phyloP scores from a whole-genome alignment of 2,888 invertebrate genomes.

The Ptilodon capucinus region DNA sequence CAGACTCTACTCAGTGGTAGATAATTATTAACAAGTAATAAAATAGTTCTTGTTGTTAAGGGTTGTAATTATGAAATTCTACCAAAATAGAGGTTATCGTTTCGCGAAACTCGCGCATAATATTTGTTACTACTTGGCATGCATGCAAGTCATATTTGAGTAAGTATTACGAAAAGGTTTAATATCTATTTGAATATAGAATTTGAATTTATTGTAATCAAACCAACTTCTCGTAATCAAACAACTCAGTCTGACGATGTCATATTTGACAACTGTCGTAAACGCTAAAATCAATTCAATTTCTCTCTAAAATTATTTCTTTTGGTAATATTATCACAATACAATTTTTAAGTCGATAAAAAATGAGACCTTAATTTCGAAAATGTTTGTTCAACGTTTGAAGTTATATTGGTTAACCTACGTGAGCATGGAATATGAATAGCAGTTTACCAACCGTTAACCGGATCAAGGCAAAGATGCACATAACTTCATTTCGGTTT shows the following conservation, averaged over 20 bases:
- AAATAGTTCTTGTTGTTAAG: neutral
- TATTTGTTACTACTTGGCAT: neutral
- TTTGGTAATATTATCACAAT: too few relatives aligned
- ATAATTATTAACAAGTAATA: neutral
- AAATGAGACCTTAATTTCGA: neutral
- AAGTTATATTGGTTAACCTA: neutral
- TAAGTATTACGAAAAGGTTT: neutral
- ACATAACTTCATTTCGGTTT: conserved; percentile 33
- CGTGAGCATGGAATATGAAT: neutral
- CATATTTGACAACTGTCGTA: too few relatives aligned
- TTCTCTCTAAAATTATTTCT: too few relatives aligned
- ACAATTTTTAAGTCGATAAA: too few relatives aligned
- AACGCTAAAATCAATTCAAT: too few relatives aligned
- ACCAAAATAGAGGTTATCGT: neutral
- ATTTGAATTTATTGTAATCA: too few relatives aligned
- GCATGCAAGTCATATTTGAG: neutral
- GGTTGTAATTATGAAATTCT: neutral
- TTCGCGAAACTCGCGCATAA: neutral
- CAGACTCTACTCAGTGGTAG: too few relatives aligned
- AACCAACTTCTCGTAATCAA: too few relatives aligned
- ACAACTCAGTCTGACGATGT: too few relatives aligned
- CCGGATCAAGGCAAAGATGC: conserved; percentile 42
- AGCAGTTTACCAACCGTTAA: conserved; percentile 33
- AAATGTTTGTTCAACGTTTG: neutral
- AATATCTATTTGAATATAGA: neutral